These are phyloP conservation scores for Halcyon leucocephala DNA, from an alignment of 2,797 vertebrate species.

Conservation along the genomic window DNA sequence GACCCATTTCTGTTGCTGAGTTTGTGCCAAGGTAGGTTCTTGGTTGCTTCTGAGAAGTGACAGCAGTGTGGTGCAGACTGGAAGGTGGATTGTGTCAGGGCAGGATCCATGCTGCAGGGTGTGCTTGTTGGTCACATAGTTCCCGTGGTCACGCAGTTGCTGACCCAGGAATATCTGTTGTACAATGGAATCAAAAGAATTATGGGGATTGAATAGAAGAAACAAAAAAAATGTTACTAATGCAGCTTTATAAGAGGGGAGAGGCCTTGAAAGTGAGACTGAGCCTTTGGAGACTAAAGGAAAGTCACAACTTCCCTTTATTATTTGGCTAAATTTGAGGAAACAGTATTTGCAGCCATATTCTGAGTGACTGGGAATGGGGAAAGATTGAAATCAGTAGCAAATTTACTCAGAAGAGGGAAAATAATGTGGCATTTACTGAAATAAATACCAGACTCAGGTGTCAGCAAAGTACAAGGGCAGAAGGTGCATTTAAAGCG, in stretches of 20 bases:
- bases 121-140: not conserved
- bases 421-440: not conserved
- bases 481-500: not conserved
- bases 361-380: not conserved
- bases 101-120: not conserved
- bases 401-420: not conserved
- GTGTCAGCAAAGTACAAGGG: not conserved
- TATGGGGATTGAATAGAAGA: not conserved
- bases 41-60: not conserved
- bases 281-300: not conserved
- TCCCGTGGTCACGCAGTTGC: not conserved
- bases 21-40: not conserved
- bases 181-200: not conserved
- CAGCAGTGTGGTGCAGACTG: not conserved
- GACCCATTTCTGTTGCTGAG: not conserved
- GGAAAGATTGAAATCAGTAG: not conserved
- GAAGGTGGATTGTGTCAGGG: not conserved
- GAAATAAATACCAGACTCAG: not conserved
- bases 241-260: not conserved
- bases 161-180: not conserved
- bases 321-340: not conserved
- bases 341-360: not conserved
- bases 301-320: not conserved
- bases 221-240: not conserved
- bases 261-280: not conserved